Conservation (phyloP, 2,113 vertebrate genomes). For the Chlamydotis undulata region DNA sequence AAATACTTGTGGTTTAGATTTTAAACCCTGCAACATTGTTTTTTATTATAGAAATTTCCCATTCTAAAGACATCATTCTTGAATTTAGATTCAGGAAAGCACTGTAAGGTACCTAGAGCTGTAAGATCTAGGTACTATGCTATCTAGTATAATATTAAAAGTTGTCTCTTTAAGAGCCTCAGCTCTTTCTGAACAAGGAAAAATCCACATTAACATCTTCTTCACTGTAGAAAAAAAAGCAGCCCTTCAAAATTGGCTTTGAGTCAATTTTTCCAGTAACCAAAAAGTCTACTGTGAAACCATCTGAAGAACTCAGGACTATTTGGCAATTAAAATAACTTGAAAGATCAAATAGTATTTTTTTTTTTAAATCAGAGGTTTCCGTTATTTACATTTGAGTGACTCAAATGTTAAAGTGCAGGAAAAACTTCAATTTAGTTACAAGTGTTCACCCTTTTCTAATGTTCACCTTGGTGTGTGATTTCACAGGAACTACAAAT, state of each 20-base stretch:
- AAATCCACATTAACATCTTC: neutral
- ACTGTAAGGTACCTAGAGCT: neutral
- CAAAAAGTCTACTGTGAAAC: neutral
- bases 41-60: neutral
- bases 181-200: neutral
- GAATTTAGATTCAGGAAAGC: neutral
- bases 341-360: neutral
- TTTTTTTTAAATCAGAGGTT: neutral
- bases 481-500: neutral
- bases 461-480: neutral
- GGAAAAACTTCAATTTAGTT: neutral
- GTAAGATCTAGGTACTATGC: neutral
- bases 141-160: neutral
- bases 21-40: neutral
- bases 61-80: neutral
- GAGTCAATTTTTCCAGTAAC: neutral
- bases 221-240: neutral
- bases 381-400: neutral
- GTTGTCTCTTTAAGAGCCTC: neutral
- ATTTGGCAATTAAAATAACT: neutral
- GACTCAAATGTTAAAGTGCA: neutral
- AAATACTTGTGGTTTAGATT: neutral
- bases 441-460: neutral
- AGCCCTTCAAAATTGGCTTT: neutral
- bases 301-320: neutral